These are phyloP conservation scores for Urocitellus parryii DNA, from an alignment of 2,113 vertebrate genomes.

Conservation along the genomic window DNA sequence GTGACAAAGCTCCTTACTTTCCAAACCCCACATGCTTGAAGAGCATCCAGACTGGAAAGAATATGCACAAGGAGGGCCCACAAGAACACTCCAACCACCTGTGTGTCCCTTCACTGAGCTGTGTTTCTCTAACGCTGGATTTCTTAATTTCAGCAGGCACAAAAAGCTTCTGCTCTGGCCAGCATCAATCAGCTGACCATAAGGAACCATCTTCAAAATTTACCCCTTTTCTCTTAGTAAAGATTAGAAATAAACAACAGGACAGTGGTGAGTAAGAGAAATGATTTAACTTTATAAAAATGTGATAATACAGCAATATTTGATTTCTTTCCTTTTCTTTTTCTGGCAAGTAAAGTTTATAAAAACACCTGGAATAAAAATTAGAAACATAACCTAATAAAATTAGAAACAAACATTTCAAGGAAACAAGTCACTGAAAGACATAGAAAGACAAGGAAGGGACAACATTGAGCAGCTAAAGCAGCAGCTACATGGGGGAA, in stretches of 20 bases:
- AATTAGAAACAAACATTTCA: constrained; percentile 47
- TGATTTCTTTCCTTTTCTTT: background rate
- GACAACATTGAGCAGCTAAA: constrained; percentile 54
- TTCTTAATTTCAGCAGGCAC: background rate
- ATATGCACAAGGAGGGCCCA: background rate
- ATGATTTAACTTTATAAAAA: constrained; percentile 84
- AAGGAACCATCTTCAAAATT: background rate
- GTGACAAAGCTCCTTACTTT: background rate
- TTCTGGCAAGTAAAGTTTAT: constrained; percentile 68
- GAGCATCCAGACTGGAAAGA: background rate
- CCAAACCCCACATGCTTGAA: background rate
- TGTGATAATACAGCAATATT: constrained; percentile 75
- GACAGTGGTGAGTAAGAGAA: constrained; percentile 62
- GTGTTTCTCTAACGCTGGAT: background rate
- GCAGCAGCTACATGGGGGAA: background rate
- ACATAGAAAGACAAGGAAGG: constrained; percentile 50
- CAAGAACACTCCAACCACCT: background rate
- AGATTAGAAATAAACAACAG: constrained; percentile 52
- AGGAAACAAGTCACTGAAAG: constrained; percentile 45
- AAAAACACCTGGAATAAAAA: constrained; percentile 76
- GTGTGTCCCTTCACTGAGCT: background rate
- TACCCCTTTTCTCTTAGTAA: background rate
- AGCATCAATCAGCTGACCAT: background rate
- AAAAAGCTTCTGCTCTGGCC: background rate
- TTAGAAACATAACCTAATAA: constrained; percentile 62